Conservation (phyloP, 2,113 vertebrate species). For the Tachysurus fulvidraco region DNA sequence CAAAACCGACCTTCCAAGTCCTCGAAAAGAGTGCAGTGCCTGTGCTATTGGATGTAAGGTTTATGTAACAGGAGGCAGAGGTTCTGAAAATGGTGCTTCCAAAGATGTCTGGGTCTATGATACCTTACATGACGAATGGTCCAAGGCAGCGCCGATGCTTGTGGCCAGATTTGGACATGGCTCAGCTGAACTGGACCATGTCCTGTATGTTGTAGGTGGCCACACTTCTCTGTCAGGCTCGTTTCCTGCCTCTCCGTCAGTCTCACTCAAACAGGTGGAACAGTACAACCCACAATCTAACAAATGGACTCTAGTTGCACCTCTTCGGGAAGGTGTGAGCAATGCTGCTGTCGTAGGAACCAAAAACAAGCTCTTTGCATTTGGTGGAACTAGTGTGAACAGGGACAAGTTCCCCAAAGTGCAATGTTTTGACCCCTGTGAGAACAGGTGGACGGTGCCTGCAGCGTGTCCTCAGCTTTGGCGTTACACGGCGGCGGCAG, state of each 20-base stretch:
- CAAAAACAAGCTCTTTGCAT: conserved; percentile 83
- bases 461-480: conserved; percentile 80
- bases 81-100: conserved; percentile 82
- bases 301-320: conserved; percentile 82
- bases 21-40: conserved; percentile 82
- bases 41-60: conserved; percentile 84
- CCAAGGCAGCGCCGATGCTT: conserved; percentile 79
- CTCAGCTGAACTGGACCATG: conserved; percentile 79
- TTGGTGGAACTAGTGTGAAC: conserved; percentile 82
- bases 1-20: conserved; percentile 82
- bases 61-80: conserved; percentile 80
- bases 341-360: conserved; percentile 82
- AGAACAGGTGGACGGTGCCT: conserved; percentile 80
- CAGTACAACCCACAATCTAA: conserved; percentile 83
- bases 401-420: conserved; percentile 81
- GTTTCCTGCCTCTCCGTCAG: conserved; percentile 82
- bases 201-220: conserved; percentile 79
- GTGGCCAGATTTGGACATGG: conserved; percentile 82
- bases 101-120: conserved; percentile 85
- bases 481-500: conserved; percentile 82
- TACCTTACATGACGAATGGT: conserved; percentile 82
- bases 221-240: conserved; percentile 79
- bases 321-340: conserved; percentile 81
- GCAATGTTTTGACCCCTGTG: conserved; percentile 79
- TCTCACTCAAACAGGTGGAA: conserved; percentile 83